A percentile compares a stretch with the other conserved stretches of the same genome.
phyloP scores from a whole-genome alignment of 2,113 vertebrate genomes.

The Eublepharis macularius region DNA sequence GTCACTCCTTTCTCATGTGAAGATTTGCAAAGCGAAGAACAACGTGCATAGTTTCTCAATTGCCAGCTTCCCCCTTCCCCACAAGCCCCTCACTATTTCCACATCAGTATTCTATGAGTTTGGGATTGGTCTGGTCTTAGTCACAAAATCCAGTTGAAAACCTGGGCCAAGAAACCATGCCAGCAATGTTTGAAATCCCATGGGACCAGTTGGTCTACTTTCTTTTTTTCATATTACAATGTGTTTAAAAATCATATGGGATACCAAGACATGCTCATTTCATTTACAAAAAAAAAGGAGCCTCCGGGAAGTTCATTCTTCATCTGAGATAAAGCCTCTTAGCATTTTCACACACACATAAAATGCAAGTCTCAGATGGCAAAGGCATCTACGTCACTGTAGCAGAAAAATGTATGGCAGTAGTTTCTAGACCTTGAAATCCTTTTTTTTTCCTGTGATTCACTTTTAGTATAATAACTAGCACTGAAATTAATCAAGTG shows the following conservation, averaged over 20 bases:
- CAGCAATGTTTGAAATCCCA: conserved; percentile 23
- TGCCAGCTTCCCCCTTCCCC: fast-evolving
- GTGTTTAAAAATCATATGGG: not conserved
- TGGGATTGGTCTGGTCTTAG: conserved; percentile 29
- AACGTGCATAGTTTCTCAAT: not conserved
- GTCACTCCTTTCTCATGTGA: conserved; percentile 44
- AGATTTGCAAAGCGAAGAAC: conserved; percentile 16
- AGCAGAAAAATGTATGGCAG: conserved; percentile 30
- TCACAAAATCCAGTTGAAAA: conserved; percentile 11
- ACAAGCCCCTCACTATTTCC: not conserved
- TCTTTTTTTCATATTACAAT: not conserved
- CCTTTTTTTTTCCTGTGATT: conserved; percentile 53
- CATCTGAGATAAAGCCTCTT: conserved; percentile 56
- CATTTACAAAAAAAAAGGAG: not conserved
- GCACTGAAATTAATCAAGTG: conserved; percentile 51
- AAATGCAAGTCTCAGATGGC: conserved; percentile 30
- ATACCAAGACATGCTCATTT: conserved; percentile 42
- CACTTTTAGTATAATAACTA: conserved; percentile 47
- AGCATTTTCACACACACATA: conserved; percentile 57
- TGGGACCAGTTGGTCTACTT: conserved; percentile 14
- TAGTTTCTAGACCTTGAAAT: conserved; percentile 26
- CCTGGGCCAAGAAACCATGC: conserved; percentile 31
- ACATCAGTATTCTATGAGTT: conserved; percentile 17
- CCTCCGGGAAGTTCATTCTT: conserved; percentile 58
- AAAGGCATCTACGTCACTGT: conserved; percentile 30